Evolutionary conservation across 1,140 invertebrate species (phyloP).

Genomic region (Phthorimaea operculella): DNA sequence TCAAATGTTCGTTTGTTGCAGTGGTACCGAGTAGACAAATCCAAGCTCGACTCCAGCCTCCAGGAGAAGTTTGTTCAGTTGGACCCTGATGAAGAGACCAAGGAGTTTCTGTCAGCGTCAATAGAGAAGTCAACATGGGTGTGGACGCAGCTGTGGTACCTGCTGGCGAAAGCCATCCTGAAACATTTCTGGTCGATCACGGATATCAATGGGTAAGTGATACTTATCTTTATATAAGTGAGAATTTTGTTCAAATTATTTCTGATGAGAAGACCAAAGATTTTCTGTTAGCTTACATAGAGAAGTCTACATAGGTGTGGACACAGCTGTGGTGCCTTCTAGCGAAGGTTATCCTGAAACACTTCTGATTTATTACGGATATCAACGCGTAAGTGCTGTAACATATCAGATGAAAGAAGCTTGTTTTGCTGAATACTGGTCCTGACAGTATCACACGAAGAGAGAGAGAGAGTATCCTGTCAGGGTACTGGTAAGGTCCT

Average conservation of each 20-base stretch:
- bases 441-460: too few relatives aligned
- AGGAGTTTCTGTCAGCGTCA: slow-evolving; percentile 76
- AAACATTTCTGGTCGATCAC: slow-evolving; percentile 84
- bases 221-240: background rate
- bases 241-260: slow-evolving; percentile 72
- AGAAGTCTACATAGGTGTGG: slow-evolving; percentile 81
- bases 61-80: slow-evolving; percentile 72
- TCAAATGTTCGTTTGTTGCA: slow-evolving; percentile 58
- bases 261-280: slow-evolving; percentile 77
- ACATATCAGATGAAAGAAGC: too few relatives aligned
- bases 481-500: too few relatives aligned
- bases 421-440: too few relatives aligned
- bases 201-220: slow-evolving; percentile 84
- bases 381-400: slow-evolving; percentile 80
- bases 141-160: slow-evolving; percentile 81
- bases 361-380: slow-evolving; percentile 85
- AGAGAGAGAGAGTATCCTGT: too few relatives aligned
- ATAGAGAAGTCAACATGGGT: slow-evolving; percentile 79
- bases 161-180: slow-evolving; percentile 75
- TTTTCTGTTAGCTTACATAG: slow-evolving; percentile 77
- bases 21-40: slow-evolving; percentile 75
- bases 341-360: slow-evolving; percentile 74
- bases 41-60: slow-evolving; percentile 54
- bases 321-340: slow-evolving; percentile 81
- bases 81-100: slow-evolving; percentile 76